Evolutionary conservation across 2,113 vertebrate species (phyloP).

Genomic region (Nymphicus hollandicus): DNA sequence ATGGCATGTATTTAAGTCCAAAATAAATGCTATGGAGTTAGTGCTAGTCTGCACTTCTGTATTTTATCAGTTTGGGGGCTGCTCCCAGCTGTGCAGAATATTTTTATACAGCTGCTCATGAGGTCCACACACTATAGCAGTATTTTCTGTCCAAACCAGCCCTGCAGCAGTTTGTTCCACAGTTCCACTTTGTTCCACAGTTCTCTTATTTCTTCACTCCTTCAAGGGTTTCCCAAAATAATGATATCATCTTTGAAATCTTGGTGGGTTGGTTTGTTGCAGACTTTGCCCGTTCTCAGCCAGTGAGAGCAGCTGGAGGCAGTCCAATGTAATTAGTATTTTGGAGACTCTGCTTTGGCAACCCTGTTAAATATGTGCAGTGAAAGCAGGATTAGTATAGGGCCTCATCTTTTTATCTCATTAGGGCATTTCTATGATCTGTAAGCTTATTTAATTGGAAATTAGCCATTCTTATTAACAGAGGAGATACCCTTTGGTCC

Average conservation of each 20-base stretch:
- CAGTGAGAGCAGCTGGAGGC: neutral
- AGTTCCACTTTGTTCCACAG: neutral
- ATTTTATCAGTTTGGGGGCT: neutral
- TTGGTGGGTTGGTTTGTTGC: neutral
- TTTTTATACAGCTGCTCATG: neutral
- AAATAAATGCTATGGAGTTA: neutral
- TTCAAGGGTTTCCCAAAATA: neutral
- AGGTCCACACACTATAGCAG: neutral
- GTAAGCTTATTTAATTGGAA: conserved; percentile 46
- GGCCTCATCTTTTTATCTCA: neutral
- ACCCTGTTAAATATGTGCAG: conserved; percentile 26
- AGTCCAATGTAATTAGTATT: conserved; percentile 54
- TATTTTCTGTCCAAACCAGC: neutral
- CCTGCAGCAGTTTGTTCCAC: neutral
- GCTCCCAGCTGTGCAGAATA: neutral
- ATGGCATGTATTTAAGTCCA: neutral
- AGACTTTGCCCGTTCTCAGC: neutral
- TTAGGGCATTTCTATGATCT: conserved; percentile 26
- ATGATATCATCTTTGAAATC: neutral
- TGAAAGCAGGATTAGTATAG: conserved; percentile 26
- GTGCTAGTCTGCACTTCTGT: neutral
- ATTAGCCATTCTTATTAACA: conserved; percentile 43
- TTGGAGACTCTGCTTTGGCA: conserved; percentile 33
- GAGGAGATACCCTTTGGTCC: neutral
- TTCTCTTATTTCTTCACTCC: neutral